These are phyloP conservation scores for Myopa tessellatipennis DNA, from an alignment of 2,888 invertebrate species.

Conservation along the genomic window DNA sequence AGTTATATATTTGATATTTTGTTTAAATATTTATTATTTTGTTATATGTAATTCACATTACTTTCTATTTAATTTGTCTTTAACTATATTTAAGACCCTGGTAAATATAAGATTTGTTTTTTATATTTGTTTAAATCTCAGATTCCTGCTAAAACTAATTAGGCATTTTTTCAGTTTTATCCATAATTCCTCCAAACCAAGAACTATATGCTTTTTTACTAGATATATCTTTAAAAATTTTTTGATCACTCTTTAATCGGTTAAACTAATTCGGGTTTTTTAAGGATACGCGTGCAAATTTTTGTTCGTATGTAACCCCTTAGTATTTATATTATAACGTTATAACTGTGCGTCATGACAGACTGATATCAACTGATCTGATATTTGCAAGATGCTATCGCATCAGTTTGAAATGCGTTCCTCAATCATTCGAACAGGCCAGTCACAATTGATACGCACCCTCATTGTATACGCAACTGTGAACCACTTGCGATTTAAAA, in stretches of 20 bases:
- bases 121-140: too few relatives aligned
- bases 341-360: slow-evolving; percentile 23
- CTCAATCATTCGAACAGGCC: background rate
- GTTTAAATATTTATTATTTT: too few relatives aligned
- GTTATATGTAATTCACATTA: too few relatives aligned
- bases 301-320: background rate
- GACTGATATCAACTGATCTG: slow-evolving; percentile 27
- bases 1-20: too few relatives aligned
- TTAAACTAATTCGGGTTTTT: background rate
- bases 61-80: too few relatives aligned
- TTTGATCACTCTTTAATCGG: background rate
- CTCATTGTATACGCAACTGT: background rate
- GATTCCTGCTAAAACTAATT: too few relatives aligned
- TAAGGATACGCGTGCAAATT: slow-evolving; percentile 7
- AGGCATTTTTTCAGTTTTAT: background rate
- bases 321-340: slow-evolving; percentile 1
- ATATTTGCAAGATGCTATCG: background rate
- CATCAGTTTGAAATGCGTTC: background rate
- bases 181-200: background rate
- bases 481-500: background rate
- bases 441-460: background rate
- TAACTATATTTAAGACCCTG: too few relatives aligned
- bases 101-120: too few relatives aligned
- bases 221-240: background rate
- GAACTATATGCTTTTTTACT: background rate